phyloP scores from a whole-genome alignment of 2,797 vertebrate species.

The Rhinichthys osculus region DNA sequence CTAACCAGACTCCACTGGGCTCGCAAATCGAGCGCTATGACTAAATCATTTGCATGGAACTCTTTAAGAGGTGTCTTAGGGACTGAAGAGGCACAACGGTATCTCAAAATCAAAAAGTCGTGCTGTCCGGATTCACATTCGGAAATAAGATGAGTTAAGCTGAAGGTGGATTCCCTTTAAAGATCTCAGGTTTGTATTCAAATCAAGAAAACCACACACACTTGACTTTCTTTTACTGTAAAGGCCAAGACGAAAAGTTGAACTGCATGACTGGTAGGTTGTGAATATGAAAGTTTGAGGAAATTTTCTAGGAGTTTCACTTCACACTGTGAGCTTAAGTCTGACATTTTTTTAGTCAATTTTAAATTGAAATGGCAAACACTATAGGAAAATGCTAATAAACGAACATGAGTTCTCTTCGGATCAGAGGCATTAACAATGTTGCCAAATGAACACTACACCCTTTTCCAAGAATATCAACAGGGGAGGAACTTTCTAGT shows the following conservation, averaged over 20 bases:
- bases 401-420: background rate
- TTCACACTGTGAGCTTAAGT: background rate
- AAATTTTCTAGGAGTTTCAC: slow-evolving; percentile 29
- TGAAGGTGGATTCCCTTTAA: slow-evolving; percentile 51
- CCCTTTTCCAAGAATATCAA: background rate
- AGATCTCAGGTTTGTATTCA: slow-evolving; percentile 57
- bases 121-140: slow-evolving; percentile 83
- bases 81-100: background rate
- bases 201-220: slow-evolving; percentile 59
- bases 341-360: background rate
- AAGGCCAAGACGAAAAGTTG: slow-evolving; percentile 31
- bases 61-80: slow-evolving; percentile 30
- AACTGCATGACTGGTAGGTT: background rate
- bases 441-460: background rate
- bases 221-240: slow-evolving; percentile 55
- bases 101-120: slow-evolving; percentile 57
- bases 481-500: background rate
- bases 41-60: slow-evolving; percentile 56
- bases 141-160: slow-evolving; percentile 77
- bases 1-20: background rate
- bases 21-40: slow-evolving; percentile 50
- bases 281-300: slow-evolving; percentile 25
- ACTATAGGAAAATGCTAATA: background rate
- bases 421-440: too few species aligned
- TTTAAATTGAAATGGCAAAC: background rate